A percentile compares a stretch with the other conserved stretches of the same genome.
phyloP scores from a whole-genome alignment of 2,797 vertebrate genomes.

The Kryptopterus vitreolus region DNA sequence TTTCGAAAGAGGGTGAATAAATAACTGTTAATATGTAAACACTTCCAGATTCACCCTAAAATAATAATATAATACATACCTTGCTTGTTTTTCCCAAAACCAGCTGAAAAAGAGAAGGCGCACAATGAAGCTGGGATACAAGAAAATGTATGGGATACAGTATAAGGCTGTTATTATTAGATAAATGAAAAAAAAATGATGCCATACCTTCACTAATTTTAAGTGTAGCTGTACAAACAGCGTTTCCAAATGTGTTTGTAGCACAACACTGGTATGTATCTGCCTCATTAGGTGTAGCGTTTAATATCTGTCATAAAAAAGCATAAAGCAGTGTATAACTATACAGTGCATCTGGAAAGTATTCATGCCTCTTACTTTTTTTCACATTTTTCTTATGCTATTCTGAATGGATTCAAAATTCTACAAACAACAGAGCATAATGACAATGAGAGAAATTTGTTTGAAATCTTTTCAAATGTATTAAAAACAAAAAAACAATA shows the following conservation, averaged over 20 bases:
- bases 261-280: constrained; percentile 82
- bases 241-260: constrained; percentile 81
- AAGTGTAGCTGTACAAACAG: constrained; percentile 74
- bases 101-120: constrained; percentile 67
- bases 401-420: too few relatives aligned
- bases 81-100: constrained; percentile 70
- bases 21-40: too few relatives aligned
- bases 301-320: constrained; percentile 71
- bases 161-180: background rate
- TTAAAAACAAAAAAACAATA: too few relatives aligned
- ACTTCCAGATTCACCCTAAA: background rate
- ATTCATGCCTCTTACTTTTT: too few relatives aligned
- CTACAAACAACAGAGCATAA: too few relatives aligned
- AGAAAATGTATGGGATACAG: background rate
- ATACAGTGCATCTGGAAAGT: too few relatives aligned
- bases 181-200: background rate
- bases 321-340: background rate
- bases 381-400: too few relatives aligned
- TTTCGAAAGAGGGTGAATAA: background rate
- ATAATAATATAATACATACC: constrained; percentile 55
- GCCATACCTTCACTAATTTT: constrained; percentile 80
- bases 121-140: background rate
- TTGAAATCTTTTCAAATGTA: too few relatives aligned
- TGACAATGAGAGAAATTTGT: too few relatives aligned
- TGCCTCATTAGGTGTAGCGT: constrained; percentile 69